phyloP scores from a whole-genome alignment of 2,888 invertebrate genomes.

The Dryadula phaetusa region DNA sequence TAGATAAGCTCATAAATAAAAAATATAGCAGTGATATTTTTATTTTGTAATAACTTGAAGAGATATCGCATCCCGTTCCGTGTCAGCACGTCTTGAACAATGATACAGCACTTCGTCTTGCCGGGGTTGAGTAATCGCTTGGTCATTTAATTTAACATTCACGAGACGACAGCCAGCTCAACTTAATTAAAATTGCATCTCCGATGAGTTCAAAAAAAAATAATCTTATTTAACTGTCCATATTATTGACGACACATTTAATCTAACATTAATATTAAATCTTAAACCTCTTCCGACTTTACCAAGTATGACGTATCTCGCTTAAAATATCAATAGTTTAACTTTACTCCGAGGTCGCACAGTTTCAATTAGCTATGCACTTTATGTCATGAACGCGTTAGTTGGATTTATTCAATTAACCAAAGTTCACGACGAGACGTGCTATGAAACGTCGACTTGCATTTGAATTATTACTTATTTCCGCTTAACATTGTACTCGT shows the following conservation, averaged over 20 bases:
- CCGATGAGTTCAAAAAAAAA: background rate
- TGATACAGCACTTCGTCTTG: constrained; percentile 24
- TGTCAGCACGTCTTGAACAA: constrained; percentile 28
- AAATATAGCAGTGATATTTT: constrained; percentile 13
- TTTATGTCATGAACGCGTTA: constrained; percentile 37
- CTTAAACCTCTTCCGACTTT: background rate
- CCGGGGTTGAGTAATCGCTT: constrained; percentile 14
- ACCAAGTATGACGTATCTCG: constrained; percentile 16
- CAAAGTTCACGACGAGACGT: constrained; percentile 31
- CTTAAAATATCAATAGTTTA: constrained; percentile 30
- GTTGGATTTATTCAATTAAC: constrained; percentile 39
- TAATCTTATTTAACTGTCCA: background rate
- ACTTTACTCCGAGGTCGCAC: constrained; percentile 15
- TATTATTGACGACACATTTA: background rate
- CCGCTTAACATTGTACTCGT: background rate
- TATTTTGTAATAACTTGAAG: constrained; percentile 10
- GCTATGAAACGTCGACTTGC: constrained; percentile 14
- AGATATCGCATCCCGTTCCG: constrained; percentile 17
- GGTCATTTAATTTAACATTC: constrained; percentile 27
- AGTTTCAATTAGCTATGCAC: constrained; percentile 33
- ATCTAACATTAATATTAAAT: background rate
- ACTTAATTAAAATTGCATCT: constrained; percentile 29
- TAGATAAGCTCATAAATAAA: constrained; percentile 2
- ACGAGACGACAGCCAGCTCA: constrained; percentile 16
- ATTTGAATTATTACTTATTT: constrained; percentile 25